Evolutionary conservation across 2,797 vertebrate species (phyloP).

Genomic region (Epinephelus coioides): DNA sequence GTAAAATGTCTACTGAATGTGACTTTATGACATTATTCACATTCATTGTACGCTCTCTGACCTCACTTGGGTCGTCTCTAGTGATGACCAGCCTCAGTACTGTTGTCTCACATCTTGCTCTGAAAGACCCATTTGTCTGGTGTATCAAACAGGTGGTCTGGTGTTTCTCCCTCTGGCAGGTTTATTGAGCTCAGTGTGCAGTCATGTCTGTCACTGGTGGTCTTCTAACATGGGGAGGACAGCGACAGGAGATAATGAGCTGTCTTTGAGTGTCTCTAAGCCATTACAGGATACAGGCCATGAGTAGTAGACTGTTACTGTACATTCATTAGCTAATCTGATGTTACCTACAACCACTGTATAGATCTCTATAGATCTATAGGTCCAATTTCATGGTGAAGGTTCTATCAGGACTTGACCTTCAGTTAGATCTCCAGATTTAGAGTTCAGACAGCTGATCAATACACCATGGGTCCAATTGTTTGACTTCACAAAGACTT

Average conservation of each 20-base stretch:
- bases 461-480: neutral
- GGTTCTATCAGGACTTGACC: neutral
- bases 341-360: neutral
- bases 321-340: too few species aligned
- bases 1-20: neutral
- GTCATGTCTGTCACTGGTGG: conserved; percentile 37
- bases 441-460: neutral
- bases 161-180: conserved; percentile 49
- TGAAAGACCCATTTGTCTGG: conserved; percentile 47
- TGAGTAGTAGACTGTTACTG: too few species aligned
- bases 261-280: conserved; percentile 31
- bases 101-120: conserved; percentile 22
- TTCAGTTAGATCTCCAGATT: neutral
- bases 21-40: neutral
- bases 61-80: neutral
- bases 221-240: neutral
- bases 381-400: too few species aligned
- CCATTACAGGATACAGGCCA: conserved; percentile 1
- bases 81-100: neutral
- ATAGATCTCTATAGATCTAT: neutral
- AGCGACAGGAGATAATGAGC: conserved; percentile 29
- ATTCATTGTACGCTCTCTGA: neutral
- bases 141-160: conserved; percentile 45
- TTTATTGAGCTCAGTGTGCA: conserved; percentile 50
- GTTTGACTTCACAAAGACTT: neutral